Evolutionary conservation across 2,888 invertebrate genomes (phyloP).

Genomic region (Sussaba pulchella): DNA sequence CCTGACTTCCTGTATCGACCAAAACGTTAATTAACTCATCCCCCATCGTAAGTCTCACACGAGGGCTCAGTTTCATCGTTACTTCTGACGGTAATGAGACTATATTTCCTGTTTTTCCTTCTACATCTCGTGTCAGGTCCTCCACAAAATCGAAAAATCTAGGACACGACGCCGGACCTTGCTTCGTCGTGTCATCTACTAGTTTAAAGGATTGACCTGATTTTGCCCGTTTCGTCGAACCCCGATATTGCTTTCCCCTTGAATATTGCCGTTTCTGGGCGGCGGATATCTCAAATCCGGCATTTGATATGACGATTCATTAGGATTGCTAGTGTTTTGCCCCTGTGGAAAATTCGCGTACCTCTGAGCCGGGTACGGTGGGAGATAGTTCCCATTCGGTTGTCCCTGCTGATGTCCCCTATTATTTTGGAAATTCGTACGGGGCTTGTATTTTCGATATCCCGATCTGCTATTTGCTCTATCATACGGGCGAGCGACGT

Average conservation of each 20-base stretch:
- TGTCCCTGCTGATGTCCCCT: no score
- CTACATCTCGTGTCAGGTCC: constrained; percentile 27
- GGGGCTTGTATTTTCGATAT: no score
- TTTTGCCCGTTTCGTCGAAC: neutral
- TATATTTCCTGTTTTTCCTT: neutral
- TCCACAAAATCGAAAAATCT: constrained; percentile 26
- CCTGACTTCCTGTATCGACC: constrained; percentile 60
- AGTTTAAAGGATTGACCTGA: neutral
- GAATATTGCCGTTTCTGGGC: no score
- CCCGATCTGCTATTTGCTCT: constrained; percentile 6
- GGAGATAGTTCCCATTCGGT: no score
- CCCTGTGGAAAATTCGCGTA: no score
- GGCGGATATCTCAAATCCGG: no score
- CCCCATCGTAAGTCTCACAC: neutral
- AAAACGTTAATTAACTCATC: neutral
- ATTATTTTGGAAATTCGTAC: no score
- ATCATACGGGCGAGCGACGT: constrained; percentile 39
- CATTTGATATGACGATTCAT: no score
- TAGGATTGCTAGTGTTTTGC: no score
- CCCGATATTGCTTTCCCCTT: no score
- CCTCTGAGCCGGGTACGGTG: no score
- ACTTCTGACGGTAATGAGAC: neutral
- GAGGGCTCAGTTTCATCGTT: constrained; percentile 9
- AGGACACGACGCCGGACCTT: constrained; percentile 34
- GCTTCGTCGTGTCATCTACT: neutral